Base-by-base conservation (phyloP, 2,888 invertebrate genomes). In the Xiphydria camelus region DNA sequence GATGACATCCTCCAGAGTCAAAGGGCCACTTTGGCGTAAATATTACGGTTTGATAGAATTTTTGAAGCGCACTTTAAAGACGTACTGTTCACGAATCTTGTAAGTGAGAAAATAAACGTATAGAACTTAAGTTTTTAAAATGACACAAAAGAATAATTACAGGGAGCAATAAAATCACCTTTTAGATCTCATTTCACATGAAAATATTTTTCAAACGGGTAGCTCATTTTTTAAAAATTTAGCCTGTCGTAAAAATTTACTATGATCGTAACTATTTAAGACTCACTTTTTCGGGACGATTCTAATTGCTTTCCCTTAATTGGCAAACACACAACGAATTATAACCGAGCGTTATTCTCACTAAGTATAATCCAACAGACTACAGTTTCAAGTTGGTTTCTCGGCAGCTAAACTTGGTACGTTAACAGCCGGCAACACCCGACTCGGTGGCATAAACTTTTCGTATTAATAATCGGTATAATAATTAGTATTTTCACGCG, bases 11-110 rank as follows among this genome's bases (percentile, higher is more conserved):
- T 77, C 32, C 70, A 80, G 51, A 78, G 77, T 6, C 72, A 84
- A 59, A 78, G 82, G 52, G 82, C 83, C 12, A 85, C 85, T 0
- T 68, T 85, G 51, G 85, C 85, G 21, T 55, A 29, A 10, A 18
- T 18, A 10, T 1, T 9, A 19, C 20, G 38, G 41, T 26, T 22
- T n/a, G 18, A n/a, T 26, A 20, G 10, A 35, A 37, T 4, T 31
- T 9, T 25, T 12, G n/a, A 7, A 23, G n/a, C n/a, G n/a, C n/a
- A n/a, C n/a, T n/a, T n/a, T n/a, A n/a, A n/a, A n/a, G n/a, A n/a
- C n/a, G n/a, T n/a, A n/a, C n/a, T n/a, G n/a, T n/a, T n/a, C n/a
- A n/a, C n/a, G n/a, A n/a, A n/a, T n/a, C n/a, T n/a, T n/a, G n/a
- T n/a, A n/a, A n/a, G n/a, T n/a, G n/a, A n/a, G n/a, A n/a, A n/a